These are phyloP conservation scores for Drosophila anomalata DNA, from an alignment of 2,888 invertebrate genomes.

Conservation along the genomic window DNA sequence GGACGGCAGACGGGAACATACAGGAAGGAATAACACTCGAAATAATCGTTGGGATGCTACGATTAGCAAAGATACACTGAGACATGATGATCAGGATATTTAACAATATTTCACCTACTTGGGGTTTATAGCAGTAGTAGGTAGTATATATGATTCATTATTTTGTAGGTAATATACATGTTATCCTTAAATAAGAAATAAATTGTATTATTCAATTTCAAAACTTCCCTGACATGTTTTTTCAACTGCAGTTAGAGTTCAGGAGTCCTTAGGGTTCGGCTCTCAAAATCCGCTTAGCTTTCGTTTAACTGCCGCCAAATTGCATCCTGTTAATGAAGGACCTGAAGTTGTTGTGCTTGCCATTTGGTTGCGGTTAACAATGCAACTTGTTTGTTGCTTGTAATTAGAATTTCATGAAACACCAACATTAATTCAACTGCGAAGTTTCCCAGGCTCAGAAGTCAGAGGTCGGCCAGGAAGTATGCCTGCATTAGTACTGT, in stretches of 20 bases:
- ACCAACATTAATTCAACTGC: conserved; percentile 29
- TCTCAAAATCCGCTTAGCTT: conserved; percentile 48
- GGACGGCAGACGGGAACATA: background rate
- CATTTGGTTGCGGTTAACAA: conserved; percentile 37
- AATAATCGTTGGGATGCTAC: background rate
- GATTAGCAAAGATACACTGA: background rate
- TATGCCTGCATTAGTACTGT: background rate
- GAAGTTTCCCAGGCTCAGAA: background rate
- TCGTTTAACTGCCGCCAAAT: conserved; percentile 43
- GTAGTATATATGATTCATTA: too few species aligned
- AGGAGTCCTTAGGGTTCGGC: conserved; percentile 9
- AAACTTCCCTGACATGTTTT: background rate
- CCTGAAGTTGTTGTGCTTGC: conserved; percentile 16
- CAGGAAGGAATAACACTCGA: background rate
- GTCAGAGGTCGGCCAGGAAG: background rate
- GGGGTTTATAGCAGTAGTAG: too few species aligned
- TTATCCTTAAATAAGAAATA: too few species aligned
- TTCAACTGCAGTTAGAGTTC: conserved; percentile 7
- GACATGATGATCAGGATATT: too few species aligned
- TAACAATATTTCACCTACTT: too few species aligned
- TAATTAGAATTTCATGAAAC: conserved; percentile 53
- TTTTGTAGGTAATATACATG: too few species aligned
- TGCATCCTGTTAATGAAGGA: conserved; percentile 46
- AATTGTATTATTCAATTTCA: background rate
- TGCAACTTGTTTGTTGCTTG: conserved; percentile 28